Evolutionary conservation across 2,113 vertebrate genomes (phyloP).

Genomic region (Nipponia nippon): DNA sequence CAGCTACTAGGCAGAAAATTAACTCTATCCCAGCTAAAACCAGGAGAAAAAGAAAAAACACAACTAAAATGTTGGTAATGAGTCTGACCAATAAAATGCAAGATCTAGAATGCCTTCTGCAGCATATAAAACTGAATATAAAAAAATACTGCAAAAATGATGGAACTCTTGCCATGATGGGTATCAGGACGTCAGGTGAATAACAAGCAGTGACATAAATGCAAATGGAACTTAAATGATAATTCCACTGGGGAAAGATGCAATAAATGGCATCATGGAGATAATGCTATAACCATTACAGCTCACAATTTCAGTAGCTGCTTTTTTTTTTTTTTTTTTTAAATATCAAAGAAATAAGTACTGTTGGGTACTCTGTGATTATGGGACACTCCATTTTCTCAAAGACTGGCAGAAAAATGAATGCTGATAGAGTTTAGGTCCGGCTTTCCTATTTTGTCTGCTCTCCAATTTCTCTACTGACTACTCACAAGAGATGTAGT

Average conservation of each 20-base stretch:
- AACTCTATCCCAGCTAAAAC: too few relatives aligned
- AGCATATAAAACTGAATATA: not conserved
- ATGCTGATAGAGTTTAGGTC: not conserved
- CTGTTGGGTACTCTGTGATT: not conserved
- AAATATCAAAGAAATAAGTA: not conserved
- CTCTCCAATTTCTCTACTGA: not conserved
- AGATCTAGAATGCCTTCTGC: not conserved
- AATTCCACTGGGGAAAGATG: not conserved
- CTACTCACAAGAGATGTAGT: fast-evolving
- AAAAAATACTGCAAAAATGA: not conserved
- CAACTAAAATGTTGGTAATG: not conserved
- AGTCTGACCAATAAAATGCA: not conserved
- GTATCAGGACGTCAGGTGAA: not conserved
- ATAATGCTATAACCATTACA: not conserved
- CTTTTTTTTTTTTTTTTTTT: not conserved
- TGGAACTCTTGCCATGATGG: not conserved
- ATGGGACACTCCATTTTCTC: not conserved
- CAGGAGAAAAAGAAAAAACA: not conserved
- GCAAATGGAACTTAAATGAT: not conserved
- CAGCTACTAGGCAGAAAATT: too few relatives aligned
- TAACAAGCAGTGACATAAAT: not conserved
- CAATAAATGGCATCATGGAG: fast-evolving
- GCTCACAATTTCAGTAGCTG: not conserved
- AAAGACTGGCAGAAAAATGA: not conserved
- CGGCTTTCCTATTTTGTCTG: not conserved